These are phyloP conservation scores for Erebia aethiops DNA, from an alignment of 2,888 invertebrate genomes.

Conservation along the genomic window DNA sequence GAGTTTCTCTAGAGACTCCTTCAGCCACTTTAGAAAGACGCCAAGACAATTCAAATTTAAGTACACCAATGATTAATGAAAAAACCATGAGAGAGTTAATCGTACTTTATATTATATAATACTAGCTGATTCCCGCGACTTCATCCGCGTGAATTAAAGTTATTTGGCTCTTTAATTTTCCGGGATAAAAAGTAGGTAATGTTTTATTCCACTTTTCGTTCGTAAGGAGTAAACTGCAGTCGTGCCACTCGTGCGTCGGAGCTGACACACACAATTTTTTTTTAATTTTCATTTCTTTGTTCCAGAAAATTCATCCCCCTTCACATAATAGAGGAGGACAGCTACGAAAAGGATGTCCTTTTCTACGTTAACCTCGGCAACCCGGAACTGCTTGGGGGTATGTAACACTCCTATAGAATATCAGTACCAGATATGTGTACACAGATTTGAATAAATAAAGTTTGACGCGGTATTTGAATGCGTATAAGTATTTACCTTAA, in stretches of 20 bases:
- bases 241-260: too few relatives aligned
- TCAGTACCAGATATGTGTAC: background rate
- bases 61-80: background rate
- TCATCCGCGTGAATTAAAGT: too few relatives aligned
- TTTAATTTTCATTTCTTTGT: too few relatives aligned
- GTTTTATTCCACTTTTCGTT: too few relatives aligned
- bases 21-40: background rate
- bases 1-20: background rate
- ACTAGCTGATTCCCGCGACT: too few relatives aligned
- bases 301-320: conserved; percentile 94
- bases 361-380: conserved; percentile 96
- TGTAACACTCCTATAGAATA: conserved; percentile 7
- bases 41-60: background rate
- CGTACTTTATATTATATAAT: too few relatives aligned
- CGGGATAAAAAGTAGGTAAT: too few relatives aligned
- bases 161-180: too few relatives aligned
- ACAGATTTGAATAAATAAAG: background rate
- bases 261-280: too few relatives aligned
- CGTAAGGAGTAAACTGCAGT: too few relatives aligned
- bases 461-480: too few relatives aligned
- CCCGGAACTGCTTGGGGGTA: conserved; percentile 94
- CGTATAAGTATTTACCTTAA: background rate
- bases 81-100: too few relatives aligned
- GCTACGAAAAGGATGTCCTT: conserved; percentile 97
- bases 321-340: conserved; percentile 97